Base-by-base conservation (phyloP, 2,797 vertebrate species). In the Hypotaenidia okinawae region DNA sequence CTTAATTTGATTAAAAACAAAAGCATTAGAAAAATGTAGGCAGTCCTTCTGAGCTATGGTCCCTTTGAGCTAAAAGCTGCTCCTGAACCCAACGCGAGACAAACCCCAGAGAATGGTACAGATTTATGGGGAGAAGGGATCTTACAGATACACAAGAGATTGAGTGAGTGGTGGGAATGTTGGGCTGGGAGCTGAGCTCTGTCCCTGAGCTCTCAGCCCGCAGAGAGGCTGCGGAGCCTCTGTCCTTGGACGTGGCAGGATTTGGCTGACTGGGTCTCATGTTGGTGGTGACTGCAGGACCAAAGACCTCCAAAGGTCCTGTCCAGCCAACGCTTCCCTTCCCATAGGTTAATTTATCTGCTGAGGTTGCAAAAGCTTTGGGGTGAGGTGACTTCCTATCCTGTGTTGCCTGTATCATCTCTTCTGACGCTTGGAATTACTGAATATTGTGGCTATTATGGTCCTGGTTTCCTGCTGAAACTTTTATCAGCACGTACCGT, bases 1-100 rank as follows among this genome's bases (percentile, higher is more conserved):
- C 81, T 94, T 87, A 58, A 82, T 94, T 93, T 93, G 72, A 90
- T 95, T 93, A 66, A 84, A 93, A 93, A 84, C 93, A 90, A 94
- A 94, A 90, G 92, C 89, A 82, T 92, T 92, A 67, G 80, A 93
- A 67, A 93, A 94, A 94, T 68, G 86, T 43, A 84, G 84, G 76
- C 91, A 77, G 81, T 58, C 58, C 67, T 89, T 74, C 77, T 94
- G 90, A 94, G 84, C 84, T 93, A 90, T 37, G 78, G 86, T 87
- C 90, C 91, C 79, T 87, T 87, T 80, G 84, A 86, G 74, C 91
- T 83, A 11, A 80, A 90, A 81, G 94, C 94, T 94, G 22, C 67
- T 89, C 74, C 28, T 85, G 77, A 91, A 82, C 78, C 28, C 35
- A 0, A 23, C 4, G 35, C 6, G 33, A 84, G 83, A 16, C 75